Conservation (phyloP, 2,888 invertebrate genomes). For the Harpagoxenus sublaevis region DNA sequence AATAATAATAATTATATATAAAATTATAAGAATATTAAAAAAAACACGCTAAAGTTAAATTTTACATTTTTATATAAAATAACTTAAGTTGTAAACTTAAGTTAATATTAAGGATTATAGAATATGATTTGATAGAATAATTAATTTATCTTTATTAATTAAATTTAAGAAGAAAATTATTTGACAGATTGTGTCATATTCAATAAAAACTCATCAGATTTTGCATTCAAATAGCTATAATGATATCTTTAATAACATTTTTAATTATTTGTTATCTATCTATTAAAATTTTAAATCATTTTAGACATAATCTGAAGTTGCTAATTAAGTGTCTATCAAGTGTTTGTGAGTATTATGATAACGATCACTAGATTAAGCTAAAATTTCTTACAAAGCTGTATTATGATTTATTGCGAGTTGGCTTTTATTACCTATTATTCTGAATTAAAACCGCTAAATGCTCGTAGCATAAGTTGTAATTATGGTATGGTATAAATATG, state of each 20-base stretch:
- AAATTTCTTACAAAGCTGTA: neutral
- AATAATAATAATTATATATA: neutral
- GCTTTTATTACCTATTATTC: neutral
- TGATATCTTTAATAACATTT: neutral
- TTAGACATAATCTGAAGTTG: neutral
- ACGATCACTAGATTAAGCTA: neutral
- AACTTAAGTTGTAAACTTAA: neutral
- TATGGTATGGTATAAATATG: neutral
- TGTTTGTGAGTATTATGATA: neutral
- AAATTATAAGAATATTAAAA: neutral
- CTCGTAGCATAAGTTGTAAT: neutral
- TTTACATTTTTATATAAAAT: neutral
- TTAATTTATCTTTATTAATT: neutral
- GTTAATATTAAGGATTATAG: neutral
- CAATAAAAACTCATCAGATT: neutral
- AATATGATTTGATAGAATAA: neutral
- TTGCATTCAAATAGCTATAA: neutral
- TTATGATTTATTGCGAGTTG: neutral
- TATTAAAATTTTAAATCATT: constrained; percentile 3
- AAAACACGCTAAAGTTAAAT: neutral
- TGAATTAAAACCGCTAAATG: neutral
- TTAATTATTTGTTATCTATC: neutral
- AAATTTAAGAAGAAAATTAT: neutral
- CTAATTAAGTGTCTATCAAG: constrained; percentile 3
- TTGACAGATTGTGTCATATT: neutral